Percentiles rank a stretch among this genome's conserved stretches.
These are phyloP conservation scores for Baryphthengus martii DNA, from an alignment of 2,113 vertebrate species.

Conservation along the genomic window DNA sequence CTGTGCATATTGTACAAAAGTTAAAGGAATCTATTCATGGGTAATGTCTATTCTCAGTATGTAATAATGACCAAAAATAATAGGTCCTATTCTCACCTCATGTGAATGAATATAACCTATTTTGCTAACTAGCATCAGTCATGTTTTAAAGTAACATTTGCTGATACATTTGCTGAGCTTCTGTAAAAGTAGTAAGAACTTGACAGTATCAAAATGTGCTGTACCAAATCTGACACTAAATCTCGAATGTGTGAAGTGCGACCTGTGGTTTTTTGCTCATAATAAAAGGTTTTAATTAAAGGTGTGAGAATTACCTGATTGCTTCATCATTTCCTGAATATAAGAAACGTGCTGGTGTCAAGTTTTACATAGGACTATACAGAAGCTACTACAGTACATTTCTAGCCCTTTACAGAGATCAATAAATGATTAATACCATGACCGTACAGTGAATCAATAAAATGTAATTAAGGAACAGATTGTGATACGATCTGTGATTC, in stretches of 20 bases:
- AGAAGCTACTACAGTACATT: not conserved
- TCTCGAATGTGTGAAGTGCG: too few relatives aligned
- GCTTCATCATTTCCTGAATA: too few relatives aligned
- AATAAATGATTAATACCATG: not conserved
- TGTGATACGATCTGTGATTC: not conserved
- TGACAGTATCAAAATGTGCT: too few relatives aligned
- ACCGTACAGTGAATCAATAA: not conserved
- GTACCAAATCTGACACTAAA: too few relatives aligned
- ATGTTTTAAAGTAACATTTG: not conserved
- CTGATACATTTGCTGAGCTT: not conserved
- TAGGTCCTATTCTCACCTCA: not conserved
- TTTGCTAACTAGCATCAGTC: not conserved
- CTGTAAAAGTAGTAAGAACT: too few relatives aligned
- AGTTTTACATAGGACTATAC: too few relatives aligned
- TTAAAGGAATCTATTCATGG: not conserved
- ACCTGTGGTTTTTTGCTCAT: too few relatives aligned
- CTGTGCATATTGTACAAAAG: not conserved
- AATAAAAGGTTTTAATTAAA: too few relatives aligned
- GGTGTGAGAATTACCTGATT: too few relatives aligned
- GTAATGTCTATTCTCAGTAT: not conserved
- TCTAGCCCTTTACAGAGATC: not conserved
- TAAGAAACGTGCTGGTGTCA: too few relatives aligned
- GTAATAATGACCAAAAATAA: not conserved
- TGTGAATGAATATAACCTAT: not conserved
- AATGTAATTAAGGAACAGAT: not conserved